Evolutionary conservation across 2,888 invertebrate species (phyloP), one percentile per base, ranked within the genome.

Genomic region (Cerastis leucographa): DNA sequence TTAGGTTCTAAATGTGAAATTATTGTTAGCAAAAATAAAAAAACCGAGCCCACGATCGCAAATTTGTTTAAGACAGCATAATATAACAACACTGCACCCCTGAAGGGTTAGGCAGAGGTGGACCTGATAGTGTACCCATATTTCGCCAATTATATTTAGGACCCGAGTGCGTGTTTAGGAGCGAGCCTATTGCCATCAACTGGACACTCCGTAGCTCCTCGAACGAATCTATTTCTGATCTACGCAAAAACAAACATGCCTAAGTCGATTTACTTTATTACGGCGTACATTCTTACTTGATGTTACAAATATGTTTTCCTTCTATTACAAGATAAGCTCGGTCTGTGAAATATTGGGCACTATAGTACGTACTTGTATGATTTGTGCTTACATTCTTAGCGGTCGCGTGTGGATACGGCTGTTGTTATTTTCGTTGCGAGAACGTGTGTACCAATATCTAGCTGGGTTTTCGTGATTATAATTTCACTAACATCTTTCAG

Each of bases 301-400:
- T 72, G 25, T 59, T 79, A 64, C 51, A 73, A 84, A 84, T 79
- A 71, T 84, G 80, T 74, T 84, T 73, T 74, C 62, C 59, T 79
- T 80, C 62, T 84, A 68, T 73, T 42, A 71, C 67, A 17, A 71
- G 74, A 74, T 84, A 80, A 74, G 70, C 49, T 44, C 19, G 66
- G 7, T 72, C 65, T 68, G n/a, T 61, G 84, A 84, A 74, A 74
- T 81, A 80, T 79, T 64, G 9, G 67, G 56, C 51, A 59, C 59
- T 84, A 73, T 69, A 70, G 22, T 65, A n/a, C 25, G n/a, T 65
- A 61, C 25, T 83, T 46, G 0, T 69, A 62, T 78, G 68, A 84
- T 66, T 69, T 84, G 71, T 72, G 62, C 69, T 71, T 51, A 69
- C 49, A 71, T 51, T 83, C 29, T 59, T 35, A 14, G 1, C 2